phyloP scores from a whole-genome alignment of 2,888 invertebrate species.

The Seira ritae region DNA sequence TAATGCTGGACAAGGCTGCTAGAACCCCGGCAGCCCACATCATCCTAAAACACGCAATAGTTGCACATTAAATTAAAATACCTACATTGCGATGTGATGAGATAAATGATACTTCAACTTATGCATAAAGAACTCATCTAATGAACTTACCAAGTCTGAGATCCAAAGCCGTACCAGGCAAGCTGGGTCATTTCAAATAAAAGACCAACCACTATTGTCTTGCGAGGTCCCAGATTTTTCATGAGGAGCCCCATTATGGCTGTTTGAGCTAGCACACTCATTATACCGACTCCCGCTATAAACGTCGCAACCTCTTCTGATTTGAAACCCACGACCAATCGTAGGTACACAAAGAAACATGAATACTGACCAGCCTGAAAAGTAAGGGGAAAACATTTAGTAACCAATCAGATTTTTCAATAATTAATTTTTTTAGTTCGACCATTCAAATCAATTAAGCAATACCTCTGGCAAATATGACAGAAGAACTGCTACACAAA shows the following conservation, averaged over 20 bases:
- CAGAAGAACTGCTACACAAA: conserved; percentile 97
- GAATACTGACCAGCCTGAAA: conserved; percentile 94
- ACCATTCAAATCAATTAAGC: no score
- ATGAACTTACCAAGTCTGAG: conserved; percentile 87
- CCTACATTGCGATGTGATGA: background rate
- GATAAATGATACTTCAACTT: background rate
- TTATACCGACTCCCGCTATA: conserved; percentile 83
- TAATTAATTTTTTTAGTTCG: no score
- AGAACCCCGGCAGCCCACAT: conserved; percentile 99
- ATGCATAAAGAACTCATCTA: background rate
- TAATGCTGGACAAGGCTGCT: conserved; percentile 96
- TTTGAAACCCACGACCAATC: conserved; percentile 96
- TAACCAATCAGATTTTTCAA: no score
- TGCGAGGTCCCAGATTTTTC: conserved; percentile 93
- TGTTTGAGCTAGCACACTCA: conserved; percentile 95
- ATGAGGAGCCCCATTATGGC: conserved; percentile 84
- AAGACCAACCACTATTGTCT: conserved; percentile 95
- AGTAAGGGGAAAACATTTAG: no score
- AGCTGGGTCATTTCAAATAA: conserved; percentile 97
- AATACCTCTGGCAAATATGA: conserved; percentile 94
- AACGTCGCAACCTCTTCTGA: conserved; percentile 97
- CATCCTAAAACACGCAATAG: conserved; percentile 81
- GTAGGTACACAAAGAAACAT: conserved; percentile 99
- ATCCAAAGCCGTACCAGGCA: conserved; percentile 98
- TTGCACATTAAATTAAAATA: background rate